Percentiles rank a stretch among this genome's conserved stretches.
phyloP scores from a whole-genome alignment of 2,113 vertebrate species.

The Synodontis membranacea region DNA sequence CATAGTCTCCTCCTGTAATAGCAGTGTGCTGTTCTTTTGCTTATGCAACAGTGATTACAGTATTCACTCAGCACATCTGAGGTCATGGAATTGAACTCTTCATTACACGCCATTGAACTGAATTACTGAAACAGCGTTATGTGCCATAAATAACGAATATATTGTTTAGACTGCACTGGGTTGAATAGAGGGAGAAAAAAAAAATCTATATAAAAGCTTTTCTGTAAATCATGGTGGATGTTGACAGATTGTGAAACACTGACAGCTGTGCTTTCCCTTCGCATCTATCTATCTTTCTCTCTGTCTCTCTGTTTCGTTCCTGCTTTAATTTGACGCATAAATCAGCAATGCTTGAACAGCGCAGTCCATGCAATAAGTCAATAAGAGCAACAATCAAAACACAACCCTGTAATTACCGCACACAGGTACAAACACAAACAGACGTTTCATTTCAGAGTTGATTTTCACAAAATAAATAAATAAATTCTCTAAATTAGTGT shows the following conservation, averaged over 20 bases:
- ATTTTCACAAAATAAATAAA: neutral
- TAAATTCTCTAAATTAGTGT: conserved; percentile 10
- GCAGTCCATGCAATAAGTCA: conserved; percentile 51
- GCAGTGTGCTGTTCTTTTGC: neutral
- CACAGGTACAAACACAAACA: conserved; percentile 34
- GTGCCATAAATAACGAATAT: neutral
- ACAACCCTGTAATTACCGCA: conserved; percentile 20
- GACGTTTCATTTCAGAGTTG: neutral
- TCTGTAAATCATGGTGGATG: neutral
- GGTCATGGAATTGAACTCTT: conserved; percentile 24
- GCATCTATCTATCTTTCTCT: neutral
- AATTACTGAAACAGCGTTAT: neutral
- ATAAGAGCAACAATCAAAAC: conserved; percentile 52
- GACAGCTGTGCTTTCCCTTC: neutral
- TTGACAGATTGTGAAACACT: neutral
- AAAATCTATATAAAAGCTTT: conserved; percentile 1
- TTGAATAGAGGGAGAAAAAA: neutral
- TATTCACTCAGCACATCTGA: conserved; percentile 26
- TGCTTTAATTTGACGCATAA: conserved; percentile 51
- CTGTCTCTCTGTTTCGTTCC: conserved; percentile 26
- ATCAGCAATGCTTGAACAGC: conserved; percentile 45
- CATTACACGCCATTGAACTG: conserved; percentile 17
- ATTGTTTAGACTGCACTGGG: neutral
- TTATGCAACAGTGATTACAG: conserved; percentile 21
- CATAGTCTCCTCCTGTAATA: conserved; percentile 4